Base-by-base conservation (phyloP, 2,888 invertebrate genomes). In the Scelioninae gen. 1 region DNA sequence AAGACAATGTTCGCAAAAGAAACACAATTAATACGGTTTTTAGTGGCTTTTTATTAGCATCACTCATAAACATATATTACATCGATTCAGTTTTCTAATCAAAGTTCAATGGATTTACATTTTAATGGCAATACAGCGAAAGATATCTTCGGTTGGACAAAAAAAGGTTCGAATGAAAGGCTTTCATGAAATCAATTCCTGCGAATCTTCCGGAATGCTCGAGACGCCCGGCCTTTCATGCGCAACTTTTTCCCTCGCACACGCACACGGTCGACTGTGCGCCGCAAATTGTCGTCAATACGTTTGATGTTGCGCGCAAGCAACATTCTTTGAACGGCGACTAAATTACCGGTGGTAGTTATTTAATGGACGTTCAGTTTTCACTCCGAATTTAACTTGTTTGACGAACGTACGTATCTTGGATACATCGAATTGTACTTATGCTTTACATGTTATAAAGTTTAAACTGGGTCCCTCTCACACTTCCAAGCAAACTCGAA, bases 1-100 rank as follows among this genome's bases (percentile, higher is more conserved):
- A 45, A 49, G 16, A 38, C 8, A 65, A 65, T 58, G 62, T 75
- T 78, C 65, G 65, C 78, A 78, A 78, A 78, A 78, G 78, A 78
- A 78, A 71, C 63, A 78, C 78, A 65, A 65, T 69, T 63, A 49
- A 63, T 77, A 62, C 40, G 47, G 43, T 69, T 58, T 76, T 65
- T 40, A 78, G 16, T 49, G 71, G 71, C 51, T 16, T 71, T 78
- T 78, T 71, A 78, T 78, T 71, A 71, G 71, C 68, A 65, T 58
- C 78, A 71, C 49, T 65, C 49, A 69, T 63, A 31, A 62, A 62
- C 63, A 49, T 77, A 77, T 69, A 38, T 62, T 77, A 77, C 69
- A 77, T 63, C 15, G 43, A 63, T 31, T 71, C 16, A 32, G 15
- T 45, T 23, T 38, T 69, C 47, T 60, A 77, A 55, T 51, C n/a